A percentile compares a stretch with the other conserved stretches of the same genome.
These are phyloP conservation scores for Lithodes maja DNA, from an alignment of 2,888 invertebrate genomes.

Conservation along the genomic window DNA sequence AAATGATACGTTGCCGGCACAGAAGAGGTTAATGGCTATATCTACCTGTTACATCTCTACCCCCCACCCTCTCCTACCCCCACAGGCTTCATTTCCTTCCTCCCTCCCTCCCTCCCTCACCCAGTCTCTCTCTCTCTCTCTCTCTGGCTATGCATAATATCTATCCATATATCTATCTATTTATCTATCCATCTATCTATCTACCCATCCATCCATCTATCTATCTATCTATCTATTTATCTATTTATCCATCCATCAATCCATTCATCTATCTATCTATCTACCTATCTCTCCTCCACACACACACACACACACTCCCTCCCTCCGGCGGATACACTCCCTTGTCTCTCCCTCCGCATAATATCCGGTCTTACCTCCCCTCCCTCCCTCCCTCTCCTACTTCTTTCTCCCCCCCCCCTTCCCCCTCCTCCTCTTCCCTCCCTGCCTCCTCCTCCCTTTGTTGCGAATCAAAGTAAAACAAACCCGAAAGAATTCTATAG, in stretches of 20 bases:
- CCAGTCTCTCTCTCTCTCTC: neutral
- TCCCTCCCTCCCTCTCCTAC: neutral
- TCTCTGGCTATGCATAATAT: no score
- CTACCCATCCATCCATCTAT: neutral
- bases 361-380: neutral
- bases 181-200: neutral
- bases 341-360: neutral
- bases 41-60: neutral
- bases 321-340: neutral
- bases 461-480: no score
- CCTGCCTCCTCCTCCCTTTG: neutral
- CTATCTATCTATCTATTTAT: neutral
- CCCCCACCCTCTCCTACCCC: neutral
- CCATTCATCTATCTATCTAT: neutral
- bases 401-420: conserved; percentile 4
- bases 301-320: neutral
- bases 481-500: no score
- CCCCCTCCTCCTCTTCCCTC: neutral
- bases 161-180: neutral
- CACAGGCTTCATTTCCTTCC: no score
- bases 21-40: no score
- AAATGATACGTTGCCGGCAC: no score
- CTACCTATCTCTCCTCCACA: neutral
- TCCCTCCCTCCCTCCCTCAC: neutral
- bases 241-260: neutral